Evolutionary conservation across 2,113 vertebrate genomes (phyloP), one percentile per base, ranked within the genome.

Genomic region (Elephas maximus): DNA sequence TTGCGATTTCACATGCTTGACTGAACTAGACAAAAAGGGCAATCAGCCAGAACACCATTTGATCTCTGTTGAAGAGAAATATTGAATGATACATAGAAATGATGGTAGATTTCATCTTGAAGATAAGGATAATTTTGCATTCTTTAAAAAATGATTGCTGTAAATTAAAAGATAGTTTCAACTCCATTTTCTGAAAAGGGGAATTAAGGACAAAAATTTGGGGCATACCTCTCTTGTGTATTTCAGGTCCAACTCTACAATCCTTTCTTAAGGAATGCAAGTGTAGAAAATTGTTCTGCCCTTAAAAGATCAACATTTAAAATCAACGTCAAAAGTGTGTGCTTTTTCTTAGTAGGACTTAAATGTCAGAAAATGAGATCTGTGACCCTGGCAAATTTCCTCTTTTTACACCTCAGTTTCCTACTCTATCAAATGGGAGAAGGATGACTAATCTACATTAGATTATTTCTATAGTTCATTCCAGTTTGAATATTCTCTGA

Each of bases 271-370:
- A 89, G 26, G 18, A 60, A 57, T 60, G 41, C n/a, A 89, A 77
- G 26, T 53, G 14, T 57, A 53, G 28, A 44, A 94, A 37, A 57
- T 78, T 85, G 65, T 95, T 95, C 44, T 81, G 23, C n/a, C 92
- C 41, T 95, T 91, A 41, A 92, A 92, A 93, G 94, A 41, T 94
- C 67, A 57, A 92, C 12, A 90, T 92, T 93, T 84, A 45, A 82
- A 84, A 90, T 94, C 67, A 92, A 95, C 67, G 80, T 93, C n/a
- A 92, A 93, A 97, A 85, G 24, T 28, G 80, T 85, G 28, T 63
- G 65, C 20, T 77, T 86, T 89, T 92, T 96, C 88, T 94, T 48
- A 82, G 65, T 62, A 69, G 65, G 28, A 18, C 14, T 92, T 96
- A 85, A 76, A 63, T 96, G 15, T 93, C 44, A 57, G 62, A 89